Evolutionary conservation across 2,113 vertebrate genomes (phyloP), one percentile per base, ranked within the genome.

Genomic region (Scophthalmus maximus): DNA sequence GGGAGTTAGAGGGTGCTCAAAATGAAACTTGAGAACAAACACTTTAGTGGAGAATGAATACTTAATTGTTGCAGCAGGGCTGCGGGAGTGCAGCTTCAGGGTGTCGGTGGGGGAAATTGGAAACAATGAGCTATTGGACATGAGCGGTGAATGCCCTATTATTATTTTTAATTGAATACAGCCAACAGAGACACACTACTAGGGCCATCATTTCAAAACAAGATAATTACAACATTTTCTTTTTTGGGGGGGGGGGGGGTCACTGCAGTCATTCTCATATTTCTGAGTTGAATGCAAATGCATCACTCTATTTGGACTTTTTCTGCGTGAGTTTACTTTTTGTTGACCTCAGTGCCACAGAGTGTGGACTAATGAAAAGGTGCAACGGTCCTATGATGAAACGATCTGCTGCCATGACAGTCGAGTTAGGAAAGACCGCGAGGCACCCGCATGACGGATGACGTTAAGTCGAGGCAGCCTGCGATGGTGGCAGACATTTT

Each of bases 141-240:
- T 75, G 67, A 67, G 66, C 61, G 78, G 69, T 68, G 70, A 84
- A n/a, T 11, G 1, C 17, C 62, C 57, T 68, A 29, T 75, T 79
- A 80, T 75, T 82, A 51, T 49, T 73, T 73, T 84, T 84, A 82
- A 79, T 76, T 80, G 59, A 86, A 84, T 70, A 76, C 5, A 70
- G 56, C 56, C 80, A 67, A 56, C 34, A 73, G 69, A 80, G 78
- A 80, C 44, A 10, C 6, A 63, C 60, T 27, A 36, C 61, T 46
- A 30, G 49, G n/a, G 29, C 53, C n/a, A n/a, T 63, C 20, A 69
- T 68, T 83, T 58, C 36, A 58, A 51, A 61, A 66, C 27, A 62
- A 62, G 59, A 73, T 67, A 59, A 83, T 78, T 81, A 55, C 29
- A 58, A 29, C 38, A 52, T 55, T 32, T 56, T 34, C 4, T 42